phyloP scores from a whole-genome alignment of 2,113 vertebrate genomes.

The Psittacara wagleri region DNA sequence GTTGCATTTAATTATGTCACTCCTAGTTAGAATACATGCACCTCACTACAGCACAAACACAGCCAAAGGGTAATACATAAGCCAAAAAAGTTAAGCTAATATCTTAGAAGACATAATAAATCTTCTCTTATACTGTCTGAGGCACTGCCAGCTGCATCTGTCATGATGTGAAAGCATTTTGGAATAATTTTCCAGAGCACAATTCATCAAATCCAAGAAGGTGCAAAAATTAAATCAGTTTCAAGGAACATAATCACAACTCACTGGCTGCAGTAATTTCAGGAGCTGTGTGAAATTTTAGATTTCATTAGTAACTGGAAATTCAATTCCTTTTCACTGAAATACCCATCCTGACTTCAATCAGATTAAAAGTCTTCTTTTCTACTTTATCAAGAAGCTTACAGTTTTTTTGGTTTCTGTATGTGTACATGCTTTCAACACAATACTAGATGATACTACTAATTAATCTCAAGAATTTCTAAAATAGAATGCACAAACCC shows the following conservation, averaged over 20 bases:
- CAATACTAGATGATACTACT: background rate
- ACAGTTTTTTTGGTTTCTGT: background rate
- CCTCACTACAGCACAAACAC: background rate
- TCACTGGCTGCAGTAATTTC: background rate
- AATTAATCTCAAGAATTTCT: background rate
- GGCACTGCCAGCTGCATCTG: background rate
- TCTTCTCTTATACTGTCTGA: background rate
- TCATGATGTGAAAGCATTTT: background rate
- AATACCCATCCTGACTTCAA: background rate
- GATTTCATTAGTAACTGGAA: background rate
- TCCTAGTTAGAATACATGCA: background rate
- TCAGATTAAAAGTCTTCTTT: background rate
- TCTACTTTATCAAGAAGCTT: background rate
- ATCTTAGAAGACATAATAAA: background rate
- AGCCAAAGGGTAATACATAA: constrained; percentile 7
- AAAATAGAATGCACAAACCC: background rate
- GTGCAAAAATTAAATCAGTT: constrained; percentile 8
- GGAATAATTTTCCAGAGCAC: background rate
- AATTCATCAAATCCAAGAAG: constrained; percentile 15
- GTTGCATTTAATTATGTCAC: background rate
- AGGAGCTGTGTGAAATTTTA: background rate
- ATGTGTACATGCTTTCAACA: background rate
- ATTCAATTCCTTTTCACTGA: background rate
- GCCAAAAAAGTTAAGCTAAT: background rate
- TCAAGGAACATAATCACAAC: constrained; percentile 1